phyloP scores from a whole-genome alignment of 1,140 invertebrate genomes.

The Popillia japonica region DNA sequence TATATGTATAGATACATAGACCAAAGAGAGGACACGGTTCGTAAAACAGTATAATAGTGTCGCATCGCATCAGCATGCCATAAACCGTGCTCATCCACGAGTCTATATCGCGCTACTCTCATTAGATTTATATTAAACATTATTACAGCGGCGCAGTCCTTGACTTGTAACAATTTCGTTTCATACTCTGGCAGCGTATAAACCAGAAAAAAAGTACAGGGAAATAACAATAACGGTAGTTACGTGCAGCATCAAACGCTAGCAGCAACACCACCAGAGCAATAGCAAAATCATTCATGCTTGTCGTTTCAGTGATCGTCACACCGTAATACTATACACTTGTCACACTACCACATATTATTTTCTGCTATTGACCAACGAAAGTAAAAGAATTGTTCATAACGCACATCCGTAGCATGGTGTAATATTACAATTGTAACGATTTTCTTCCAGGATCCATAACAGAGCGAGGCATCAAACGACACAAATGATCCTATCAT shows the following conservation, averaged over 20 bases:
- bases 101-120: background rate
- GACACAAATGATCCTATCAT: background rate
- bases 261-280: background rate
- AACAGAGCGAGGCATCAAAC: background rate
- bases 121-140: constrained; percentile 27
- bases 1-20: constrained; percentile 3
- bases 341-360: background rate
- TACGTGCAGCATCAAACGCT: background rate
- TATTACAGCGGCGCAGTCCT: constrained; percentile 21
- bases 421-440: background rate
- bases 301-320: constrained; percentile 30
- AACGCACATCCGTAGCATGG: background rate
- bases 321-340: background rate
- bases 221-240: constrained; percentile 25
- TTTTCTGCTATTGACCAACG: background rate
- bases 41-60: constrained; percentile 17
- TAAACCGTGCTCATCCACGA: constrained; percentile 21
- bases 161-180: constrained; percentile 35
- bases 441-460: background rate
- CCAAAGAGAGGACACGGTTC: constrained; percentile 26
- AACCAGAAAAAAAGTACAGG: background rate
- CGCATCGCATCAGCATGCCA: background rate
- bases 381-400: constrained; percentile 9
- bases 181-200: background rate
- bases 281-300: constrained; percentile 32